These are phyloP conservation scores for Syngnathus acus DNA, from an alignment of 2,797 vertebrate genomes.

Conservation along the genomic window DNA sequence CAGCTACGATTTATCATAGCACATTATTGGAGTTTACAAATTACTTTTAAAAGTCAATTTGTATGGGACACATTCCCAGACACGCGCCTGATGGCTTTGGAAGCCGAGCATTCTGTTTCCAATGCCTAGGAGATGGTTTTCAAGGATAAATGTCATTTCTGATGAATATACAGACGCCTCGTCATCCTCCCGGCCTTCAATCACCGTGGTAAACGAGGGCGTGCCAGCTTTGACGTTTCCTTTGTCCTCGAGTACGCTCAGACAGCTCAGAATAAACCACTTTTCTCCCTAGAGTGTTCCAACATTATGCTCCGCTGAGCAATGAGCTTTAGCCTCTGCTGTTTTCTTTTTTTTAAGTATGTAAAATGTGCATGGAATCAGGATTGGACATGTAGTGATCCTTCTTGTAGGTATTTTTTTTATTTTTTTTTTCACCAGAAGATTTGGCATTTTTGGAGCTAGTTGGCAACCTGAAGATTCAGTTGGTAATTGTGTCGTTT, in stretches of 20 bases:
- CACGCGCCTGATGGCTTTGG: neutral
- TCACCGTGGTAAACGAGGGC: neutral
- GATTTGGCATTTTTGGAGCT: neutral
- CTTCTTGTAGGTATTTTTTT: neutral
- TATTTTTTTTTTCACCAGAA: neutral
- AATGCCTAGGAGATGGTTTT: neutral
- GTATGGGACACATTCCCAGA: neutral
- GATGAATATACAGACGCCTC: neutral
- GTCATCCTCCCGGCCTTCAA: neutral
- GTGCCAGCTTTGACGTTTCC: neutral
- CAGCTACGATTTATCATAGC: neutral
- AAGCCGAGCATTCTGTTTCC: neutral
- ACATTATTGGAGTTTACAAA: neutral
- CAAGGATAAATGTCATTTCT: neutral
- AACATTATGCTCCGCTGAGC: neutral
- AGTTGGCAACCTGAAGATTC: neutral
- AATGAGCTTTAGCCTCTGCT: neutral
- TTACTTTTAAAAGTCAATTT: neutral
- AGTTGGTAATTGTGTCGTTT: neutral
- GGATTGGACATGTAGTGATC: neutral
- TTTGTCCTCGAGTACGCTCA: neutral
- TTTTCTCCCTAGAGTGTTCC: neutral
- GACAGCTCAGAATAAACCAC: neutral
- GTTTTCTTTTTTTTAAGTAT: neutral
- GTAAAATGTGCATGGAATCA: neutral